phyloP scores from a whole-genome alignment of 2,797 vertebrate genomes.

The Carapus acus region DNA sequence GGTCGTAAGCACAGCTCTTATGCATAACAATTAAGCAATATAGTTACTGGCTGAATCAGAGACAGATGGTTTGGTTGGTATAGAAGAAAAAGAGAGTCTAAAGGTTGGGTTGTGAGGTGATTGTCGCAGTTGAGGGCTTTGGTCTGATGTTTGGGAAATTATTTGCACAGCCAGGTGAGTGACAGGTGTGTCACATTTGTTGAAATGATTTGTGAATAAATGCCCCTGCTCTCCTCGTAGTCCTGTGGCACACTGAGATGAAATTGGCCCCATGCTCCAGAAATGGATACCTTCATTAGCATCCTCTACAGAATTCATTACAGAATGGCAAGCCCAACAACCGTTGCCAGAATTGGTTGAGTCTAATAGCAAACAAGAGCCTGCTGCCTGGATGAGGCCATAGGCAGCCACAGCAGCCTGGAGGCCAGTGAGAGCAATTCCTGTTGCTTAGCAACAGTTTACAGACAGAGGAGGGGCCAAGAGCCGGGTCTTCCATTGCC shows the following conservation, averaged over 20 bases:
- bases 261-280: constrained; percentile 14
- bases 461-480: constrained; percentile 52
- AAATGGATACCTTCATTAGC: constrained; percentile 46
- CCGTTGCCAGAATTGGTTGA: constrained; percentile 51
- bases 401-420: constrained; percentile 68
- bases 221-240: constrained; percentile 1
- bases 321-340: constrained; percentile 31
- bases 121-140: constrained; percentile 27
- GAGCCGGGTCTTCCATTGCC: constrained; percentile 56
- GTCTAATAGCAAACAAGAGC: constrained; percentile 52
- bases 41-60: constrained; percentile 53
- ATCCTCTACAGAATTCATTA: constrained; percentile 43
- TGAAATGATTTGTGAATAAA: constrained; percentile 16
- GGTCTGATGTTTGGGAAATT: constrained; percentile 21
- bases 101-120: constrained; percentile 35
- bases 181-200: constrained; percentile 6
- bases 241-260: constrained; percentile 25
- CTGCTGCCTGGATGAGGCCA: constrained; percentile 61
- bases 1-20: constrained; percentile 52
- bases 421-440: constrained; percentile 64
- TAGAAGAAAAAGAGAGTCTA: constrained; percentile 31
- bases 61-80: constrained; percentile 59
- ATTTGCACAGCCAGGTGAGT: constrained; percentile 12
- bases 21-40: constrained; percentile 65
- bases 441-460: constrained; percentile 78